Conservation (phyloP, 2,113 vertebrate species). For the Alaudala cheleensis region DNA sequence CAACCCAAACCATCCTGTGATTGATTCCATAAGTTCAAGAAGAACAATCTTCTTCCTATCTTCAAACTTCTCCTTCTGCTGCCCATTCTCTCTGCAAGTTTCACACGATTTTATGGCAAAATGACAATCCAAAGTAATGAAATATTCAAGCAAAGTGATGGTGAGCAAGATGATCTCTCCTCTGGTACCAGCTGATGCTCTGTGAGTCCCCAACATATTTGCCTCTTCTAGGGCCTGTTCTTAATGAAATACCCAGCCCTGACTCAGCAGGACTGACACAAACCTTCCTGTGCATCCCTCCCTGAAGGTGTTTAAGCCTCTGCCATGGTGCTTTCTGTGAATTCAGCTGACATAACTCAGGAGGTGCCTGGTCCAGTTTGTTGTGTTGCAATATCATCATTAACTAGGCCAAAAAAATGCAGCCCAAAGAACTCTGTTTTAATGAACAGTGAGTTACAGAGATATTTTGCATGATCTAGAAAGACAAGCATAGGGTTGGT, state of each 20-base stretch:
- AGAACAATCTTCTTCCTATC: neutral
- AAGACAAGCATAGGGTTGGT: neutral
- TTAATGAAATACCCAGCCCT: neutral
- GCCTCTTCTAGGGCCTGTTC: neutral
- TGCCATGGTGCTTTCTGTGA: neutral
- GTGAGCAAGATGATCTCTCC: neutral
- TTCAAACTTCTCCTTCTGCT: neutral
- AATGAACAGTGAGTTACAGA: neutral
- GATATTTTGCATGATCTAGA: neutral
- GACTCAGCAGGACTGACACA: neutral
- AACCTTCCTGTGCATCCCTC: neutral
- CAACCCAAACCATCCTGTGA: neutral
- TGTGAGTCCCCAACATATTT: neutral
- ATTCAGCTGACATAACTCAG: neutral
- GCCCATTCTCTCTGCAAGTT: neutral
- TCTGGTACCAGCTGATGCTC: neutral
- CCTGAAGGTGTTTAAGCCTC: neutral
- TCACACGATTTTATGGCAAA: neutral
- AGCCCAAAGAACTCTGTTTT: neutral
- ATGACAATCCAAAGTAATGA: neutral
- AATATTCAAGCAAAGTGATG: neutral
- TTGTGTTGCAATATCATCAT: neutral
- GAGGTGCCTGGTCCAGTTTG: neutral
- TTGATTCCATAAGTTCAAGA: accelerated
- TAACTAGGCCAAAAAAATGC: neutral